Percentiles rank a stretch among this genome's conserved stretches.
Evolutionary conservation across 1,140 invertebrate genomes (phyloP).

Genomic region (Sycobia sp.): DNA sequence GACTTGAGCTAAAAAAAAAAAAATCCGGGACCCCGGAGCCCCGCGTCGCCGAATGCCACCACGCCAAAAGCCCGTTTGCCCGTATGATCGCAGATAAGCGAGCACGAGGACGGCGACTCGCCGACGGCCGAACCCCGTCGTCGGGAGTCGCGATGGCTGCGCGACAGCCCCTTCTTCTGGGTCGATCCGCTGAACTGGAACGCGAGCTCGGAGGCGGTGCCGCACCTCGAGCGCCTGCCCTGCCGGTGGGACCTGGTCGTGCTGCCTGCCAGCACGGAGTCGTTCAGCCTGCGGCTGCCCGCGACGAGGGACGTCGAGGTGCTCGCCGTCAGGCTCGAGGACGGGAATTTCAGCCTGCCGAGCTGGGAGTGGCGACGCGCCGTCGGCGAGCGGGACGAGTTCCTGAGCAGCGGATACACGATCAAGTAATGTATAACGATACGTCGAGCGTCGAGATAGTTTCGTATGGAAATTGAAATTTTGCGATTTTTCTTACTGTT

Average conservation of each 20-base stretch:
- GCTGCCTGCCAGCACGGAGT: slow-evolving; percentile 42
- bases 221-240: slow-evolving; percentile 53
- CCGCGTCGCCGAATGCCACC: no score
- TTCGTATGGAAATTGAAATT: no score
- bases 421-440: no score
- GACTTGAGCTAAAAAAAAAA: no score
- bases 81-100: slow-evolving; percentile 1
- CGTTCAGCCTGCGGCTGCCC: slow-evolving; percentile 49
- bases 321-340: slow-evolving; percentile 37
- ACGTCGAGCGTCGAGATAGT: no score
- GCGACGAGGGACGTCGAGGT: slow-evolving; percentile 40
- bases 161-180: slow-evolving; percentile 50
- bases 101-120: background rate
- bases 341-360: slow-evolving; percentile 33
- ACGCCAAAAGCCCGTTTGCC: no score
- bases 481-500: no score
- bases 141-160: slow-evolving; percentile 40
- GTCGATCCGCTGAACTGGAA: slow-evolving; percentile 55
- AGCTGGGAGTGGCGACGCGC: slow-evolving; percentile 48
- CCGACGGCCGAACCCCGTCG: background rate
- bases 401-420: slow-evolving; percentile 40
- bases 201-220: slow-evolving; percentile 46
- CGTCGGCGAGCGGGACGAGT: slow-evolving; percentile 40
- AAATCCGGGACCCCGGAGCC: no score
- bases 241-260: slow-evolving; percentile 50